Conservation (phyloP, 2,888 invertebrate genomes). For the Eilema sororculum region DNA sequence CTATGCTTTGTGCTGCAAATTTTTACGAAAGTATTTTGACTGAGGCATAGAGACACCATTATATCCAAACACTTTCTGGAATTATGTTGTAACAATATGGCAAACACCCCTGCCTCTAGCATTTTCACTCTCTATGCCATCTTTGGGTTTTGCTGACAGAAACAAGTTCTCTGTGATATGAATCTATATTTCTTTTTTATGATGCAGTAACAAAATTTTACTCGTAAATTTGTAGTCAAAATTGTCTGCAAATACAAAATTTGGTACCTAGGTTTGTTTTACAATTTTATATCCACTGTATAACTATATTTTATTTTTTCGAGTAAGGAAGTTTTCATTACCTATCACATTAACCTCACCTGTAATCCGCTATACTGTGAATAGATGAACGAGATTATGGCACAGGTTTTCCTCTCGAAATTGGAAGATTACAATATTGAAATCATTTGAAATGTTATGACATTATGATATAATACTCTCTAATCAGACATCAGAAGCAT, state of each 20-base stretch:
- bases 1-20: not conserved
- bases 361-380: not conserved
- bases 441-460: no score
- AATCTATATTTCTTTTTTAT: not conserved
- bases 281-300: not conserved
- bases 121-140: not conserved
- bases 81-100: not conserved
- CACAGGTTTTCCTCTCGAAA: no score
- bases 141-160: not conserved
- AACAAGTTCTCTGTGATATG: not conserved
- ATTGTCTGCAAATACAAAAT: not conserved
- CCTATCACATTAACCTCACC: not conserved
- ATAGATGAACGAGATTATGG: no score
- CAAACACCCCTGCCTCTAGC: not conserved
- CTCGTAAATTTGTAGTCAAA: not conserved
- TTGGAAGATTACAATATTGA: no score
- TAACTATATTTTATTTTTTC: no score
- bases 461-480: no score
- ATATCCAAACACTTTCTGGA: not conserved
- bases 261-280: not conserved
- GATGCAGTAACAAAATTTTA: not conserved
- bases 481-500: no score
- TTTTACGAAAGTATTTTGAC: not conserved
- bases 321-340: no score
- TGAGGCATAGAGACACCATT: not conserved